phyloP scores from a whole-genome alignment of 2,797 vertebrate genomes.

The Gila robusta region DNA sequence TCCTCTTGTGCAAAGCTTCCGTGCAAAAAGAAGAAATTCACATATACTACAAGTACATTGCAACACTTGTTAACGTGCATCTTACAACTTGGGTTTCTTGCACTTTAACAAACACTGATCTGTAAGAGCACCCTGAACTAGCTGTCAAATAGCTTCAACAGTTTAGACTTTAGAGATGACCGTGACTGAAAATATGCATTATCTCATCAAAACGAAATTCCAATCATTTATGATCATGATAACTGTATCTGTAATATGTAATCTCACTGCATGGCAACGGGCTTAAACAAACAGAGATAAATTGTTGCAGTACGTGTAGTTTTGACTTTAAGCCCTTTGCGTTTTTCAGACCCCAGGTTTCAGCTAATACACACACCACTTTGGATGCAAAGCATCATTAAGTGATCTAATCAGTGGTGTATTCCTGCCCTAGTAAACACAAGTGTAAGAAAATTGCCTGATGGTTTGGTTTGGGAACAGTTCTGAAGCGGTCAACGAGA shows the following conservation, averaged over 20 bases:
- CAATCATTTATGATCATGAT: not conserved
- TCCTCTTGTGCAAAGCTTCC: constrained; percentile 26
- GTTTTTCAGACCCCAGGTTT: not conserved
- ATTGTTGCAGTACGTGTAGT: not conserved
- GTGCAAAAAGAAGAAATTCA: constrained; percentile 24
- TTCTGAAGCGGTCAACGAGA: constrained; percentile 49
- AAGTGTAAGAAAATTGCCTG: constrained; percentile 68
- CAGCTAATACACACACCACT: not conserved
- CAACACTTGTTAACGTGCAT: not conserved
- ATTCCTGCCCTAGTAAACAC: constrained; percentile 70
- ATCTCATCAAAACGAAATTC: not conserved
- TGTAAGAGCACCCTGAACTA: not conserved
- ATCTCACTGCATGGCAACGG: not conserved
- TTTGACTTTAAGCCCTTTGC: not conserved
- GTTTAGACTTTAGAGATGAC: not conserved
- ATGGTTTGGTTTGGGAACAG: constrained; percentile 23
- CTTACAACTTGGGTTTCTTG: not conserved
- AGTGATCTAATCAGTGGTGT: constrained; percentile 57
- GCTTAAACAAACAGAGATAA: not conserved
- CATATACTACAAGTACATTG: not conserved
- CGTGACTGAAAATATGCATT: not conserved
- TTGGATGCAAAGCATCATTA: not conserved
- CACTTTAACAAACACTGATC: not conserved
- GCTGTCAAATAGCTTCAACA: not conserved
- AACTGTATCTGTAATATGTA: not conserved